Evolutionary conservation across 2,797 vertebrate genomes (phyloP).

Genomic region (Catostomus latipinnis): DNA sequence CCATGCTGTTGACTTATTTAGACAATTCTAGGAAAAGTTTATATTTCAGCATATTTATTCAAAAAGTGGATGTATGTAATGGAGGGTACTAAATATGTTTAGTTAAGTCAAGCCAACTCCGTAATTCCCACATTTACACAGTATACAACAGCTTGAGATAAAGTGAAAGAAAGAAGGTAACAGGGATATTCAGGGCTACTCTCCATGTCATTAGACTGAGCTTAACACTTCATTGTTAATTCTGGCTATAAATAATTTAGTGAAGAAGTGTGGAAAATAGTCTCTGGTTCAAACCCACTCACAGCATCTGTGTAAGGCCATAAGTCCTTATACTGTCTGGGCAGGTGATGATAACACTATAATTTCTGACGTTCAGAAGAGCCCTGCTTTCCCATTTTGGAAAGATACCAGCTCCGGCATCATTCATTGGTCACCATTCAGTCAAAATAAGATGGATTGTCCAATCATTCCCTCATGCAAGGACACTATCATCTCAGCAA

Average conservation of each 20-base stretch:
- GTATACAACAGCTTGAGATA: background rate
- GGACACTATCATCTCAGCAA: conserved; percentile 40
- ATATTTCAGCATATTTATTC: conserved; percentile 1
- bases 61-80: conserved; percentile 5
- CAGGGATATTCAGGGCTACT: conserved; percentile 8
- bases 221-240: conserved; percentile 45
- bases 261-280: conserved; percentile 45
- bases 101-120: background rate
- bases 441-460: conserved; percentile 53
- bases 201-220: conserved; percentile 39
- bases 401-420: conserved; percentile 60
- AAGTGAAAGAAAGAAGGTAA: conserved; percentile 2
- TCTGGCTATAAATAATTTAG: conserved; percentile 24
- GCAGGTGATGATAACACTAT: conserved; percentile 58
- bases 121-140: background rate
- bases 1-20: background rate
- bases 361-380: conserved; percentile 63
- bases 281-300: conserved; percentile 48
- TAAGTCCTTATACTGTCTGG: conserved; percentile 51
- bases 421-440: conserved; percentile 59
- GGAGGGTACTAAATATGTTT: conserved; percentile 9
- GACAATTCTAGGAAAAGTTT: background rate
- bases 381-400: conserved; percentile 63
- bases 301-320: conserved; percentile 42
- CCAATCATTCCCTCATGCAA: conserved; percentile 46